Percentiles rank a stretch among this genome's conserved stretches.
These are phyloP conservation scores for Psittacula echo DNA, from an alignment of 2,797 vertebrate species.

Conservation along the genomic window DNA sequence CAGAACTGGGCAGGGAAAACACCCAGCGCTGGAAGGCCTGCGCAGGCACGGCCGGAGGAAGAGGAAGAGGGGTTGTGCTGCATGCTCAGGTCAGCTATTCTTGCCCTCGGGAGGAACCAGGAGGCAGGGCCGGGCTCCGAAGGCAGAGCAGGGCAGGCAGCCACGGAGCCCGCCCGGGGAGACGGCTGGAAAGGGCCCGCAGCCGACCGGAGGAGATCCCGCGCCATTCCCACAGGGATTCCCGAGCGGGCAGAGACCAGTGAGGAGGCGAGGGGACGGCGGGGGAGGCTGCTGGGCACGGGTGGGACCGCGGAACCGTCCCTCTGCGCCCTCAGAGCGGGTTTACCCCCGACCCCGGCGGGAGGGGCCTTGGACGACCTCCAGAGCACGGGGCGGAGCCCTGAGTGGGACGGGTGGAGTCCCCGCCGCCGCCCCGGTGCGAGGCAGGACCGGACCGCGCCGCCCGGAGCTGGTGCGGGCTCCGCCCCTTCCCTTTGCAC, in stretches of 20 bases:
- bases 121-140: background rate
- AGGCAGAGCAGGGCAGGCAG: rapidly evolving
- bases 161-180: rapidly evolving
- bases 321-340: background rate
- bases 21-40: rapidly evolving
- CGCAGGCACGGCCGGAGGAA: background rate
- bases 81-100: background rate
- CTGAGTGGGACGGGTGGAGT: background rate
- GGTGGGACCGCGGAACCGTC: background rate
- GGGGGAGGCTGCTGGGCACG: background rate
- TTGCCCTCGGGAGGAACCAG: background rate
- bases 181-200: background rate
- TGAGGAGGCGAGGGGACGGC: background rate
- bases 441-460: background rate
- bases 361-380: background rate
- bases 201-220: background rate
- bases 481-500: background rate
- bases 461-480: too few species aligned
- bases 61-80: background rate
- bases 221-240: background rate
- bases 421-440: background rate
- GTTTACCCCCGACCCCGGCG: background rate
- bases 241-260: background rate
- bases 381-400: background rate
- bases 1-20: background rate